phyloP scores from a whole-genome alignment of 2,113 vertebrate genomes.

The Poeciliopsis occidentalis region DNA sequence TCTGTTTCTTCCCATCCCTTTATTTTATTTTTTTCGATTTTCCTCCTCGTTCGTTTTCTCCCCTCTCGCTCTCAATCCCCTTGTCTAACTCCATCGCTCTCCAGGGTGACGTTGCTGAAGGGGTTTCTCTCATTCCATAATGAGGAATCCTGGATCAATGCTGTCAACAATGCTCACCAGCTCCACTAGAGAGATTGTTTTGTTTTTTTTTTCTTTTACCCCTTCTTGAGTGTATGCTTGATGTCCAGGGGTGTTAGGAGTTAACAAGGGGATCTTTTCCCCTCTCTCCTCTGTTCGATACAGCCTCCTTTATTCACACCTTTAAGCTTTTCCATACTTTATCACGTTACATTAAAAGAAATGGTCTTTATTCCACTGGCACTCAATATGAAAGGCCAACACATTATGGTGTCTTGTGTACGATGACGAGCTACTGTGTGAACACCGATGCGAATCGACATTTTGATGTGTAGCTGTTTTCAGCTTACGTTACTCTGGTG shows the following conservation, averaged over 20 bases:
- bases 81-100: slow-evolving; percentile 42
- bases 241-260: slow-evolving; percentile 61
- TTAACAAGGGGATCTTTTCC: slow-evolving; percentile 67
- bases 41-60: neutral
- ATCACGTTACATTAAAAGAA: neutral
- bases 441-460: neutral
- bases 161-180: slow-evolving; percentile 65
- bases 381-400: neutral
- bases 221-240: slow-evolving; percentile 42
- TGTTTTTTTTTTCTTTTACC: slow-evolving; percentile 29
- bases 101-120: slow-evolving; percentile 64
- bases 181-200: slow-evolving; percentile 29
- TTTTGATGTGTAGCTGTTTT: neutral
- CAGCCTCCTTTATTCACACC: neutral
- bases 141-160: slow-evolving; percentile 73
- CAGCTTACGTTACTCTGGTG: neutral
- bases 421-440: no score
- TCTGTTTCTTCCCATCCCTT: no score
- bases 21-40: neutral
- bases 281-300: neutral
- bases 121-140: slow-evolving; percentile 69
- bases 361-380: neutral
- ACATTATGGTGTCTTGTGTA: neutral
- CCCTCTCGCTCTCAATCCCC: slow-evolving; percentile 12
- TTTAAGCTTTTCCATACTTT: neutral